Conservation (phyloP, 2,888 invertebrate species). For the Pardosa pseudoannulata region DNA sequence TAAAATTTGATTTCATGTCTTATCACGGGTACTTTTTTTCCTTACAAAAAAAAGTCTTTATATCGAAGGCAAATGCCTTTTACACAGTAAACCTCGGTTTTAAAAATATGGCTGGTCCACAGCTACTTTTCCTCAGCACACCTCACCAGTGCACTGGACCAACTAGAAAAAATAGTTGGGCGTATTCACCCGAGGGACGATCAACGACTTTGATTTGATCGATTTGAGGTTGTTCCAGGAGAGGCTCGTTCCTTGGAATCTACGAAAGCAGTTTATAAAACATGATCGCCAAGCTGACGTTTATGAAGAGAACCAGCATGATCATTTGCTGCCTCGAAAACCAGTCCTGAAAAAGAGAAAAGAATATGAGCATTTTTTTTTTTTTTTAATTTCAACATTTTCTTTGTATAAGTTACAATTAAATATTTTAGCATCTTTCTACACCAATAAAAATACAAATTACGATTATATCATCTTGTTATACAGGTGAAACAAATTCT, state of each 20-base stretch:
- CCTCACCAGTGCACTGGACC: conserved; percentile 25
- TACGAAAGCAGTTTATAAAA: conserved; percentile 87
- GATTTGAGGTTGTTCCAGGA: conserved; percentile 24
- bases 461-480: too few relatives aligned
- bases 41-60: background rate
- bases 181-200: conserved; percentile 9
- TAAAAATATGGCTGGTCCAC: conserved; percentile 57
- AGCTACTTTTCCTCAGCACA: conserved; percentile 32
- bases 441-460: too few relatives aligned
- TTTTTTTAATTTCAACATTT: too few relatives aligned
- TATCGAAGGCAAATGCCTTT: conserved; percentile 9
- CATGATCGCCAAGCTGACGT: conserved; percentile 95
- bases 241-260: conserved; percentile 6
- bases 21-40: conserved; percentile 27
- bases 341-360: conserved; percentile 80
- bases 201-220: conserved; percentile 37
- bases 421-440: too few relatives aligned
- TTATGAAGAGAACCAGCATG: conserved; percentile 94
- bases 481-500: too few relatives aligned
- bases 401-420: too few relatives aligned
- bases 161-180: conserved; percentile 11
- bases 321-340: conserved; percentile 96
- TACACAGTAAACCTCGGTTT: background rate
- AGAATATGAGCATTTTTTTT: too few relatives aligned
- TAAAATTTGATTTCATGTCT: conserved; percentile 46